Base-by-base conservation (phyloP, 2,888 invertebrate species). In the Fragum sueziense region DNA sequence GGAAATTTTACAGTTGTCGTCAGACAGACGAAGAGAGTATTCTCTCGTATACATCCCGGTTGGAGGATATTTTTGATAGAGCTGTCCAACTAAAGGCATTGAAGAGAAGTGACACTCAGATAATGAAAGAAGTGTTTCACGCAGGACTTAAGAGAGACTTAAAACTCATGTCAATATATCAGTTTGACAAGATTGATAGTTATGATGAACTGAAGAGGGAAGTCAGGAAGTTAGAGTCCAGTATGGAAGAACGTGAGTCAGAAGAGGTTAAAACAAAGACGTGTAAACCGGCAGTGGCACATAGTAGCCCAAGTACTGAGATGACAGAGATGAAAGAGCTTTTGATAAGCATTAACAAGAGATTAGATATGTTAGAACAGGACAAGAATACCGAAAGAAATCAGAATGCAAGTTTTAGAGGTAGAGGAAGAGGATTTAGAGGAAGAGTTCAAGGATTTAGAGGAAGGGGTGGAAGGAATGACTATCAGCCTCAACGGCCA, bases 191-290 rank as follows among this genome's bases (percentile, higher is more conserved):
- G n/a, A n/a, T n/a, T n/a, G n/a, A n/a, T n/a, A n/a, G n/a, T n/a
- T n/a, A n/a, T n/a, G n/a, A n/a, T n/a, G n/a, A n/a, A n/a, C n/a
- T n/a, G n/a, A n/a, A n/a, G n/a, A 17, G 27, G 2, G 75, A 76
- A 62, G 17, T 76, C 17, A 37, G 70, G n/a, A 76, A 67, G 47
- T 29, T 75, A 33, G 70, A 75, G 61, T 7, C 61, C 51, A 57
- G n/a, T 14, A 2, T 33, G 20, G 11, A 14, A 25, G n/a, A 61
- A 27, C 25, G 14, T 11, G n/a, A 29, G 29, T 25, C 17, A 11
- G 2, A 29, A 2, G 27, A 37, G 25, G 33, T 4, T 14, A 52
- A 52, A n/a, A 54, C 20, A 33, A 62, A 47, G 25, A 33, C 57
- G 22, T 75, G 75, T 25, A 59, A 70, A n/a, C 61, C 70, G 2